A percentile compares a stretch with the other conserved stretches of the same genome.
phyloP scores from a whole-genome alignment of 1,140 invertebrate genomes.

The Diprion similis region DNA sequence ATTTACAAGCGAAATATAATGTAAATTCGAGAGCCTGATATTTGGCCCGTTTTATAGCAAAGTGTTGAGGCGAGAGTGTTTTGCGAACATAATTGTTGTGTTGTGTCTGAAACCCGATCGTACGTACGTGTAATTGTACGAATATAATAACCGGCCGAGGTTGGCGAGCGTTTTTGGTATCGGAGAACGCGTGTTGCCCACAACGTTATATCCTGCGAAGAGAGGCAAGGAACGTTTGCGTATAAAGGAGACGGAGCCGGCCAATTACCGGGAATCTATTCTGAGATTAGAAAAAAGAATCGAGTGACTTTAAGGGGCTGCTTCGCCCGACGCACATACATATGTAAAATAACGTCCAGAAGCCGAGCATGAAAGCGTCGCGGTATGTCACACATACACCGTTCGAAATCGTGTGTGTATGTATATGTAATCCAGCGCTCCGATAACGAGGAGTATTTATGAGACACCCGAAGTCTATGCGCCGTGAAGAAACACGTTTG shows the following conservation, averaged over 20 bases:
- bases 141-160: not conserved
- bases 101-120: not conserved
- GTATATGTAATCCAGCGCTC: too few relatives aligned
- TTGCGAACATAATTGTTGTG: not conserved
- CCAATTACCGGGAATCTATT: conserved; percentile 3
- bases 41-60: too few relatives aligned
- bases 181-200: too few relatives aligned
- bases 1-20: too few relatives aligned
- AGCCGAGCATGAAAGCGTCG: not conserved
- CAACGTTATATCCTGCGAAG: not conserved
- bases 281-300: conserved; percentile 8
- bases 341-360: too few relatives aligned
- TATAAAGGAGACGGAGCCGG: not conserved
- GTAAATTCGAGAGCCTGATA: too few relatives aligned
- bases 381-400: too few relatives aligned
- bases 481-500: conserved; percentile 4
- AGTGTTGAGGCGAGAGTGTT: too few relatives aligned
- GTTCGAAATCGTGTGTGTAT: too few relatives aligned
- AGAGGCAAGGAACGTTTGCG: not conserved
- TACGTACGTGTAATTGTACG: too few relatives aligned
- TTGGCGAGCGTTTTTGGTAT: not conserved
- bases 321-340: too few relatives aligned
- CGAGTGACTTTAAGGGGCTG: not conserved
- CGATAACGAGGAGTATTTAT: conserved; percentile 3
- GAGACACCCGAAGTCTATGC: not conserved